Conservation (phyloP, 1,140 invertebrate genomes). For the Bombus waltoni region DNA sequence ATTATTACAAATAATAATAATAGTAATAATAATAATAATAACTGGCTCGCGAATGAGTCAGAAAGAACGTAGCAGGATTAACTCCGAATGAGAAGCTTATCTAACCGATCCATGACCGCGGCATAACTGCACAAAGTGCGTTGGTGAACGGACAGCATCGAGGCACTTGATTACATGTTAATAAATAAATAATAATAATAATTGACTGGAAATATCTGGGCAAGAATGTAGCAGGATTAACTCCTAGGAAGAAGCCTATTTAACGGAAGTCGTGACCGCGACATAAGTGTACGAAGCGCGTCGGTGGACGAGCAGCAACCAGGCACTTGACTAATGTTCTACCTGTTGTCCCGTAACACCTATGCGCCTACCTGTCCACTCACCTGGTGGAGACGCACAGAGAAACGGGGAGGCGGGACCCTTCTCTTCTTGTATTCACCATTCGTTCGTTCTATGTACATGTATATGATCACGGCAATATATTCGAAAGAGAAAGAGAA, state of each 20-base stretch:
- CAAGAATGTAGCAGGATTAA: not conserved
- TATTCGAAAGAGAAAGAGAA: not conserved
- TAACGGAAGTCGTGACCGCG: slow-evolving; percentile 43
- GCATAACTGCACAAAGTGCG: too few species aligned
- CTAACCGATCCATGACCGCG: too few species aligned
- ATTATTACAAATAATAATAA: too few species aligned
- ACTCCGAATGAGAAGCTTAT: too few species aligned
- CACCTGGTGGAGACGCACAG: slow-evolving; percentile 30
- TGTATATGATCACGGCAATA: slow-evolving; percentile 3
- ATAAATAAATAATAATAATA: too few species aligned
- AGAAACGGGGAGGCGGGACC: slow-evolving; percentile 12
- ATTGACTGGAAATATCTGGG: too few species aligned
- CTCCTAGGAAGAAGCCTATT: not conserved
- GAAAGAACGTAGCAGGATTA: too few species aligned
- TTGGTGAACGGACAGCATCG: too few species aligned
- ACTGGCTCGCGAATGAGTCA: too few species aligned
- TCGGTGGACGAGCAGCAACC: slow-evolving; percentile 65
- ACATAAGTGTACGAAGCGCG: slow-evolving; percentile 38
- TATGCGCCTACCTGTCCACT: slow-evolving; percentile 70
- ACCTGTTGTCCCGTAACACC: slow-evolving; percentile 77
- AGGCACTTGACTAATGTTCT: slow-evolving; percentile 80
- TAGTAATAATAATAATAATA: too few species aligned
- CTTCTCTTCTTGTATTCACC: slow-evolving; percentile 31
- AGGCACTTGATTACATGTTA: too few species aligned
- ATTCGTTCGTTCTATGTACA: not conserved